A percentile compares a stretch with the other conserved stretches of the same genome.
These are phyloP conservation scores for Brachypterus glaber DNA, from an alignment of 2,888 invertebrate species.

Conservation along the genomic window DNA sequence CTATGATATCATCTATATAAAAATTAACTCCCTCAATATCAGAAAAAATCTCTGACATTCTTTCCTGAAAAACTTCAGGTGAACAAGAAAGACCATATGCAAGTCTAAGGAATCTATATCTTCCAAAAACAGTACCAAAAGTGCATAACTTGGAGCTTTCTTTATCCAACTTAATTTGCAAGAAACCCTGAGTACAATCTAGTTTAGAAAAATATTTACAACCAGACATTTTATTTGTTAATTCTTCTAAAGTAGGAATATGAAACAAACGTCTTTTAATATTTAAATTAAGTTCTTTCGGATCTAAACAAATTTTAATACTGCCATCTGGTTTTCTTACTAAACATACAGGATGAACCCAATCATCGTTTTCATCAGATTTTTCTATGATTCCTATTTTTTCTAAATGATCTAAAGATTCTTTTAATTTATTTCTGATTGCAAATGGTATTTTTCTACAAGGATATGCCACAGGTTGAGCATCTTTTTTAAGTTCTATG, in stretches of 20 bases:
- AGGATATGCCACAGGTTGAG: constrained; percentile 9
- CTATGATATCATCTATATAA: constrained; percentile 17
- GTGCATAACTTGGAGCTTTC: too few species aligned
- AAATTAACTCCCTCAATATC: constrained; percentile 14
- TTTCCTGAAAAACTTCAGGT: constrained; percentile 16
- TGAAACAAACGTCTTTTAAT: constrained; percentile 22
- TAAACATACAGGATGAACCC: constrained; percentile 16
- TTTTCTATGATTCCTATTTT: constrained; percentile 7
- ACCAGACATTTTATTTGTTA: too few species aligned
- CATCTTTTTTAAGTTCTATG: constrained; percentile 18
- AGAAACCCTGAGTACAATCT: too few species aligned
- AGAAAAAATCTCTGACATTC: constrained; percentile 15
- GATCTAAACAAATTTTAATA: constrained; percentile 30
- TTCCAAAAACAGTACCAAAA: constrained; percentile 18
- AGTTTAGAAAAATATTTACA: constrained; percentile 24
- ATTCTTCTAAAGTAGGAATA: too few species aligned
- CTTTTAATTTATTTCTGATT: constrained; percentile 12
- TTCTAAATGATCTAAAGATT: constrained; percentile 11
- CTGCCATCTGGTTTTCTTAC: constrained; percentile 16
- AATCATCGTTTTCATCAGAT: too few species aligned
- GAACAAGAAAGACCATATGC: constrained; percentile 16
- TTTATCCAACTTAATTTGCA: too few species aligned
- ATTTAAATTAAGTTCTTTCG: constrained; percentile 24
- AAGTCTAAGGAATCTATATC: constrained; percentile 15
- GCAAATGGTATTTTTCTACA: constrained; percentile 16